Evolutionary conservation across 2,888 invertebrate species (phyloP).

Genomic region (Limnephilus lunatus): DNA sequence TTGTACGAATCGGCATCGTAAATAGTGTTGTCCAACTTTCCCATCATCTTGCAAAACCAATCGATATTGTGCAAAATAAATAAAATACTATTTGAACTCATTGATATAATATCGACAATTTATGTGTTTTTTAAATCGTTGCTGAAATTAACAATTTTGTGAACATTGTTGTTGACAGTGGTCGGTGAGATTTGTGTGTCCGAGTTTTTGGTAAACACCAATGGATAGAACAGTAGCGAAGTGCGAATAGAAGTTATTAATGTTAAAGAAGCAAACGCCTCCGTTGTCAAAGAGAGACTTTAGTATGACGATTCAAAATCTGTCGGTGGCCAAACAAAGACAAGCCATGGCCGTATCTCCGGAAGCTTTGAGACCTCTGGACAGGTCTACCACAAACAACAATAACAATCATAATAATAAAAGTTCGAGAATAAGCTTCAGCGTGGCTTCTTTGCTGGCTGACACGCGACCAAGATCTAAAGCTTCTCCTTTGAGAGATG

Average conservation of each 20-base stretch:
- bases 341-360: constrained; percentile 80
- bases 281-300: constrained; percentile 75
- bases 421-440: constrained; percentile 86
- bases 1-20: constrained; percentile 8
- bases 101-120: not conserved
- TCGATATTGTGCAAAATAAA: constrained; percentile 7
- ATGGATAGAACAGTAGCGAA: constrained; percentile 45
- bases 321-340: constrained; percentile 81
- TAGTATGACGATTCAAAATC: constrained; percentile 84
- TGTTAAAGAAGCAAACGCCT: constrained; percentile 80
- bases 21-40: constrained; percentile 21
- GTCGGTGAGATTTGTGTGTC: constrained; percentile 18
- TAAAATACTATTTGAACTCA: not conserved
- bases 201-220: constrained; percentile 25
- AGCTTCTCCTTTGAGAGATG: constrained; percentile 65
- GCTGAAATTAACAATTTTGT: not conserved
- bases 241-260: constrained; percentile 70
- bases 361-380: constrained; percentile 72
- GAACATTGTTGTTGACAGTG: constrained; percentile 26
- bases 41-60: not conserved
- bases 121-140: not conserved
- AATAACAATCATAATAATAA: constrained; percentile 74
- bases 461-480: constrained; percentile 84
- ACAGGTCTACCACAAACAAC: constrained; percentile 67
- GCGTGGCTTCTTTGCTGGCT: constrained; percentile 91